phyloP scores from a whole-genome alignment of 2,888 invertebrate species.

The Melipona beecheii region DNA sequence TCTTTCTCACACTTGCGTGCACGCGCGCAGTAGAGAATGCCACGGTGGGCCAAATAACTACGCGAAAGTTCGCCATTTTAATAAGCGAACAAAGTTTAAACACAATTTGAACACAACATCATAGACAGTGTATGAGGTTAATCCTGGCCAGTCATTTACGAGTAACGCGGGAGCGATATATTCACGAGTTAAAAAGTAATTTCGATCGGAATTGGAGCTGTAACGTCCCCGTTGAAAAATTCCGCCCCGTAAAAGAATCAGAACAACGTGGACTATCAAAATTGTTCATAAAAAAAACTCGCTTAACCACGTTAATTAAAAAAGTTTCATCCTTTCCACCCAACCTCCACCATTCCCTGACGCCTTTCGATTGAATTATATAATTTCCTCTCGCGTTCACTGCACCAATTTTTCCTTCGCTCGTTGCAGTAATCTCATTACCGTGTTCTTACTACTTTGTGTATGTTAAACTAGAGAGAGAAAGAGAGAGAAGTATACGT shows the following conservation, averaged over 20 bases:
- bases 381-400: neutral
- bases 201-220: neutral
- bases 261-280: neutral
- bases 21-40: too few species aligned
- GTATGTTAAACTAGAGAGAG: too few species aligned
- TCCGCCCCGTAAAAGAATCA: neutral
- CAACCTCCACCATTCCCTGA: neutral
- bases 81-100: neutral
- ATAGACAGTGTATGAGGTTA: neutral
- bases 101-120: neutral
- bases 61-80: neutral
- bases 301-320: too few species aligned
- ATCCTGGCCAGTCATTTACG: neutral
- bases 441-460: neutral
- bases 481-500: too few species aligned
- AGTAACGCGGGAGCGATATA: neutral
- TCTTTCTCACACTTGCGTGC: too few species aligned
- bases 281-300: neutral
- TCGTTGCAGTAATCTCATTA: neutral
- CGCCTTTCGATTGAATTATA: neutral
- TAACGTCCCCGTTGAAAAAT: too few species aligned
- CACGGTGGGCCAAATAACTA: neutral
- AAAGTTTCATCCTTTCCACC: neutral
- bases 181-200: constrained; percentile 1
- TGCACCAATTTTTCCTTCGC: neutral